phyloP scores from a whole-genome alignment of 2,888 invertebrate genomes.

The Aplocera efformata region DNA sequence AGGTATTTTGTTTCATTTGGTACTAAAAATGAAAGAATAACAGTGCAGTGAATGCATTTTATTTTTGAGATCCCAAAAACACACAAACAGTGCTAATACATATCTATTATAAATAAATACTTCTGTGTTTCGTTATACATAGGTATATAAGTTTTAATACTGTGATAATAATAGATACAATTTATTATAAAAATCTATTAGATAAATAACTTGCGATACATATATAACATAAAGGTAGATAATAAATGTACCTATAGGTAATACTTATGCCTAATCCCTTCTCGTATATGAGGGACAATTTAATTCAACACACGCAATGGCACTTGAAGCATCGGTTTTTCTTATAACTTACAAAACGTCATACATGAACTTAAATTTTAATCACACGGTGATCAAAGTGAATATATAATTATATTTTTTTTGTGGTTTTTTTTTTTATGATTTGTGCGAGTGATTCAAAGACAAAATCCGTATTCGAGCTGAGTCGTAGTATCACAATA shows the following conservation, averaged over 20 bases:
- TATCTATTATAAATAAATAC: constrained; percentile 34
- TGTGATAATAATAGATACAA: constrained; percentile 26
- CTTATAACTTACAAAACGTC: constrained; percentile 43
- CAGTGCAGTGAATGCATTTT: constrained; percentile 69
- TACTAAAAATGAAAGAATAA: constrained; percentile 28
- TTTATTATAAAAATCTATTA: constrained; percentile 35
- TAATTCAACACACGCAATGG: constrained; percentile 56
- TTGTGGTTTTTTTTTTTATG: constrained; percentile 49
- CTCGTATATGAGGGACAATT: constrained; percentile 30
- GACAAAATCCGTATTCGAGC: constrained; percentile 56
- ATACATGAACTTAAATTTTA: constrained; percentile 28
- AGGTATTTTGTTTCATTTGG: too few relatives aligned
- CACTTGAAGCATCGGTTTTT: constrained; percentile 70
- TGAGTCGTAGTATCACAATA: constrained; percentile 47
- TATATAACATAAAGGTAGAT: constrained; percentile 21
- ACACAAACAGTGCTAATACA: constrained; percentile 69
- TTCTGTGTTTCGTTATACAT: constrained; percentile 8
- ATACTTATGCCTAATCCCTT: constrained; percentile 39
- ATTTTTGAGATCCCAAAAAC: constrained; percentile 81
- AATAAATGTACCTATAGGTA: constrained; percentile 24
- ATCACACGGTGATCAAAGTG: constrained; percentile 50
- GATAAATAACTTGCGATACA: constrained; percentile 30
- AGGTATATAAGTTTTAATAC: constrained; percentile 21
- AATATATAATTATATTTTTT: constrained; percentile 49
- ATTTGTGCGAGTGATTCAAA: constrained; percentile 54